Base-by-base conservation (phyloP, 2,888 invertebrate species). In the Quadriops clusia region DNA sequence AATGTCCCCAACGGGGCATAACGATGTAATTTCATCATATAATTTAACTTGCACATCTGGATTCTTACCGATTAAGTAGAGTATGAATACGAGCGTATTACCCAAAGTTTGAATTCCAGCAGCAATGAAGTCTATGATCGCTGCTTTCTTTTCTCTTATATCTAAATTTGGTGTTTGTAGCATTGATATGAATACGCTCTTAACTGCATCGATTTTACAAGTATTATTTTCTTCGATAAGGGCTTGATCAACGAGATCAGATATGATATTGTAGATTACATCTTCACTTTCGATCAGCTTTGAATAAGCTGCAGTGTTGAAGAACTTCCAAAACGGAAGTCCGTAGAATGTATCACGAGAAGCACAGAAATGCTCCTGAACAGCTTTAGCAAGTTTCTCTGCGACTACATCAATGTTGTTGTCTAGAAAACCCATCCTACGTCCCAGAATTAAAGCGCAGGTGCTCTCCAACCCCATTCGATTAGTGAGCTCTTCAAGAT, bases 51-150 rank as follows among this genome's bases (percentile, higher is more conserved):
- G 81, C 40, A 74, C 73, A 34, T 70, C 64, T 0, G 72, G 70
- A 42, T 83, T 65, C 17, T 73, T 68, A 6, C 81, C 81, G 32
- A 87, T 67, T 41, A 79, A 63, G 53, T 84, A 76, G 30, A 89
- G 61, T 9, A 85, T 63, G 49, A 89, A 87, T 3, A 83, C 72
- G 30, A 87, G 56, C 16, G 81, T 84, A 57, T 86, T 86, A 13
- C 84, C 82, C 56, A 86, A 78, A 52, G 87, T 86, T 56, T 85
- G 83, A 50, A 87, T 86, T 25, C 86, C 86, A 17, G 86, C 85
- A 5, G 84, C 80, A 45, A 87, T 78, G 48, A 87, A 85, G 60
- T 89, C 87, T 23, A 87, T 80, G 30, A 86, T 75, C 1, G 82
- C 83, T 1, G 84, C 81, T 50, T 81, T 83, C 58, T 86, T 85